Evolutionary conservation across 2,797 vertebrate genomes (phyloP).

Genomic region (Aeoliscus strigatus): DNA sequence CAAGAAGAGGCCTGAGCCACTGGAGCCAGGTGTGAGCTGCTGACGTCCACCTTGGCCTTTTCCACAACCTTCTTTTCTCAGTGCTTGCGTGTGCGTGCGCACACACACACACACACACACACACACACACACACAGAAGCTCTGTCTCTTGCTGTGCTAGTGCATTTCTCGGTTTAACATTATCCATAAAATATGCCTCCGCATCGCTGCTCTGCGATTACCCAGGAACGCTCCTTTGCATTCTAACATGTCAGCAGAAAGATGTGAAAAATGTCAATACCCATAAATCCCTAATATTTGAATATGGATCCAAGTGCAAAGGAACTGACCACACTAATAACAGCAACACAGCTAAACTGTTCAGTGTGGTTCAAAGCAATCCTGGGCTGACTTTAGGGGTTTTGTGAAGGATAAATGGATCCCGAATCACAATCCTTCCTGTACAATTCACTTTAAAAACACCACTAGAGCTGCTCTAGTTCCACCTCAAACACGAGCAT

Average conservation of each 20-base stretch:
- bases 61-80: constrained; percentile 13
- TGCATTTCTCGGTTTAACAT: constrained; percentile 64
- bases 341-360: constrained; percentile 38
- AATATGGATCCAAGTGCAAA: constrained; percentile 65
- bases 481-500: constrained; percentile 24
- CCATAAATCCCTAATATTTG: constrained; percentile 66
- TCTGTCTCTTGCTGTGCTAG: constrained; percentile 49
- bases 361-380: constrained; percentile 45
- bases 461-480: constrained; percentile 34
- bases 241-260: constrained; percentile 68
- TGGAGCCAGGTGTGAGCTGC: constrained; percentile 43
- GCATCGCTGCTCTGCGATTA: constrained; percentile 52
- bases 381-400: constrained; percentile 29
- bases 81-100: no score
- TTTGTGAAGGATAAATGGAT: constrained; percentile 43
- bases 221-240: constrained; percentile 57
- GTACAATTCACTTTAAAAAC: constrained; percentile 27
- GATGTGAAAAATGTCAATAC: constrained; percentile 69
- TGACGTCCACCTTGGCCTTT: constrained; percentile 57
- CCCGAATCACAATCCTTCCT: constrained; percentile 40
- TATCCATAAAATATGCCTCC: constrained; percentile 65
- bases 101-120: no score
- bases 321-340: constrained; percentile 52
- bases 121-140: no score
- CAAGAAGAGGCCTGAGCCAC: constrained; percentile 37